These are phyloP conservation scores for Epinephelus fuscoguttatus DNA, from an alignment of 2,113 vertebrate genomes.

Conservation along the genomic window DNA sequence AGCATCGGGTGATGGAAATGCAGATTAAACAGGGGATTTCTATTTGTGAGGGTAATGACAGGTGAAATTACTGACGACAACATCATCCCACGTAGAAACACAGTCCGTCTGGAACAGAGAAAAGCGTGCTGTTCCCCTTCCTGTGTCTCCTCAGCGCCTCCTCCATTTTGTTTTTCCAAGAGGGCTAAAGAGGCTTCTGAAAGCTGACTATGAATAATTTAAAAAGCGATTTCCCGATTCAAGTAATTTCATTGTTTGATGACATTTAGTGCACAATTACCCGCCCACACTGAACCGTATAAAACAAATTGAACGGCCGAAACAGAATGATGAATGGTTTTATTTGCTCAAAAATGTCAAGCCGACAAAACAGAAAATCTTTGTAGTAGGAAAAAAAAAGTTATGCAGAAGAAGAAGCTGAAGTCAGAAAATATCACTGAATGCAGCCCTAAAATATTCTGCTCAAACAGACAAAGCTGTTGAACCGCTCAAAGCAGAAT, in stretches of 20 bases:
- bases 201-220: constrained; percentile 44
- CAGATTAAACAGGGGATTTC: constrained; percentile 53
- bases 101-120: constrained; percentile 13
- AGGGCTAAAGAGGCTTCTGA: constrained; percentile 1
- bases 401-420: neutral
- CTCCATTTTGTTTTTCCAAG: constrained; percentile 19
- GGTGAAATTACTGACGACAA: constrained; percentile 66
- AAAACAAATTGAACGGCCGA: constrained; percentile 14
- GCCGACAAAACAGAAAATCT: constrained; percentile 9
- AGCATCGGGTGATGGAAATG: constrained; percentile 30
- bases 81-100: constrained; percentile 22
- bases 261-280: constrained; percentile 54
- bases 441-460: constrained; percentile 4
- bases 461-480: constrained; percentile 7
- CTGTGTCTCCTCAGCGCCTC: neutral
- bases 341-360: constrained; percentile 26
- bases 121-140: neutral
- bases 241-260: constrained; percentile 30
- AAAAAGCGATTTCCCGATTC: constrained; percentile 14
- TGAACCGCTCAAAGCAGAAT: constrained; percentile 7
- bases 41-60: constrained; percentile 73
- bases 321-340: constrained; percentile 27
- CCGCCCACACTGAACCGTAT: constrained; percentile 7
- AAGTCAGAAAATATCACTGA: constrained; percentile 36
- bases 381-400: constrained; percentile 1